Conservation (phyloP, 2,797 vertebrate species). For the Anas bernieri region DNA sequence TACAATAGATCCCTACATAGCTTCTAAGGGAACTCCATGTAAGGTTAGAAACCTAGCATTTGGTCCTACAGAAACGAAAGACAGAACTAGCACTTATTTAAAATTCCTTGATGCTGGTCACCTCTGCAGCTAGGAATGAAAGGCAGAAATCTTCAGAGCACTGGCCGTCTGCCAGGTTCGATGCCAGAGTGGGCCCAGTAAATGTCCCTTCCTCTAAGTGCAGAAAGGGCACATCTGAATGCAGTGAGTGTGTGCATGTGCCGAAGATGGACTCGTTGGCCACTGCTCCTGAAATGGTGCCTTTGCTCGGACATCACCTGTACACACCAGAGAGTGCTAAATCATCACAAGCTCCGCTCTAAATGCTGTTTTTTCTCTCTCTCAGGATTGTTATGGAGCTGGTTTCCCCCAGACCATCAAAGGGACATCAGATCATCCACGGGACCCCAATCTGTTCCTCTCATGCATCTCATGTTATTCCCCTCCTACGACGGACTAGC, state of each 20-base stretch:
- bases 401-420: background rate
- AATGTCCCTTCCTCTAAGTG: background rate
- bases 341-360: background rate
- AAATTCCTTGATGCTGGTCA: background rate
- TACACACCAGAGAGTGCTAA: background rate
- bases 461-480: background rate
- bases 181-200: background rate
- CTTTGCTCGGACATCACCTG: background rate
- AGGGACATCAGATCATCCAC: background rate
- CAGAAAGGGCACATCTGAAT: background rate
- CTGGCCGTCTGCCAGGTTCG: background rate
- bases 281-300: background rate
- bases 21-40: background rate
- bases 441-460: background rate
- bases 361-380: background rate
- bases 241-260: background rate
- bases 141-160: background rate
- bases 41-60: background rate
- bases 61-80: background rate
- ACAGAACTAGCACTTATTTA: background rate
- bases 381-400: background rate
- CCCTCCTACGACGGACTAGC: fast-evolving
- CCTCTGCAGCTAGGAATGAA: background rate
- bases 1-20: background rate
- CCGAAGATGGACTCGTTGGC: background rate